phyloP scores from a whole-genome alignment of 1,140 invertebrate genomes.

The Drosophila teissieri region DNA sequence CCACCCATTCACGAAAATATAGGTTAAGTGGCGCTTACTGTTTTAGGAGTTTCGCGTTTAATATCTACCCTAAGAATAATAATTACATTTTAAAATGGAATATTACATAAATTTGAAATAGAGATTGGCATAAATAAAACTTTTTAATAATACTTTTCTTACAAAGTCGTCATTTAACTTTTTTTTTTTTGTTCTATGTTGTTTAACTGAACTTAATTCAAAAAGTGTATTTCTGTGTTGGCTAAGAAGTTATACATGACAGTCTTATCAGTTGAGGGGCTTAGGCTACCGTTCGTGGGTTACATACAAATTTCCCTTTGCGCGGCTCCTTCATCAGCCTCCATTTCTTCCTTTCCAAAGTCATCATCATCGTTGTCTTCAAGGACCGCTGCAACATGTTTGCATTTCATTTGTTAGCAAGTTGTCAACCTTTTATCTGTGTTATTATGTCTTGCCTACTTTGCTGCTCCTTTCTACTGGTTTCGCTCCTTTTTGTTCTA shows the following conservation, averaged over 20 bases:
- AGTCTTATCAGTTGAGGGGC: slow-evolving; percentile 11
- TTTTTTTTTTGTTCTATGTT: not conserved
- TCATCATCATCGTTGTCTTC: slow-evolving; percentile 5
- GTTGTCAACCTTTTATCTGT: slow-evolving; percentile 64
- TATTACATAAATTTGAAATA: not conserved
- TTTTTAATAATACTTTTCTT: no score
- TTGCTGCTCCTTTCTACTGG: slow-evolving; percentile 19
- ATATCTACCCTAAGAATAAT: not conserved
- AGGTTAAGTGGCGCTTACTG: slow-evolving; percentile 45
- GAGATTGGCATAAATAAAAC: not conserved
- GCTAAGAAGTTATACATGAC: no score
- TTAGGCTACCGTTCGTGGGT: slow-evolving; percentile 10
- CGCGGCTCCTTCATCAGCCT: slow-evolving; percentile 29
- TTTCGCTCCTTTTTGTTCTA: slow-evolving; percentile 11
- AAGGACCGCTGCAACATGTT: slow-evolving; percentile 54
- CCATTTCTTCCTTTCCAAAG: not conserved
- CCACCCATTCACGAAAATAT: slow-evolving; percentile 23
- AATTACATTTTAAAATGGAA: no score
- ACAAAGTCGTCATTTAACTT: no score
- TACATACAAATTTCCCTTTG: slow-evolving; percentile 39
- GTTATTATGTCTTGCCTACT: slow-evolving; percentile 51
- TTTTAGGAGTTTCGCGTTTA: slow-evolving; percentile 32
- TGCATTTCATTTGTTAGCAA: slow-evolving; percentile 67
- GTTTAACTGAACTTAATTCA: no score
- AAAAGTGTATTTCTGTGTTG: slow-evolving; percentile 3